Conservation (phyloP, 2,888 invertebrate genomes). For the Plutella xylostella region DNA sequence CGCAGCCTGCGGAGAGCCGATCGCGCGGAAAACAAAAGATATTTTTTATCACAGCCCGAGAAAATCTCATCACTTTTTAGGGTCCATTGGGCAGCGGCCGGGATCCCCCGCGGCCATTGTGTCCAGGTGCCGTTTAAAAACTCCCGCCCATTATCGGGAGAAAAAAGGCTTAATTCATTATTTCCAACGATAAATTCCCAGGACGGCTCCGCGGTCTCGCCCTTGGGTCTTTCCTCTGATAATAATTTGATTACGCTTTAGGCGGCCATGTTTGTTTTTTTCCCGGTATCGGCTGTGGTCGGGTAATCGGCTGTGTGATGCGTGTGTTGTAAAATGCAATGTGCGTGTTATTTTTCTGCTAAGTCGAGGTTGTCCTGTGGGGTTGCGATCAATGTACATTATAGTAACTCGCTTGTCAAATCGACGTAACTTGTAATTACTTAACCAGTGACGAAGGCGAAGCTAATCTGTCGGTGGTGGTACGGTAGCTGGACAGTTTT, state of each 20-base stretch:
- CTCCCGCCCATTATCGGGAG: conserved; percentile 31
- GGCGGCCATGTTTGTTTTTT: conserved; percentile 16
- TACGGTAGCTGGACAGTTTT: too few species aligned
- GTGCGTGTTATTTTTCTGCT: neutral
- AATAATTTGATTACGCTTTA: conserved; percentile 13
- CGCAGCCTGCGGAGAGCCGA: too few species aligned
- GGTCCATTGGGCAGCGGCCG: neutral
- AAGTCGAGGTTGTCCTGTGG: too few species aligned
- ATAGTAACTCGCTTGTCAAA: too few species aligned
- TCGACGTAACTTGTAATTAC: too few species aligned
- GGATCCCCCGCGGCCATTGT: conserved; percentile 6
- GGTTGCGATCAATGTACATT: too few species aligned
- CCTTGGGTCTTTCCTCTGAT: conserved; percentile 29
- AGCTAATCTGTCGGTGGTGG: too few species aligned
- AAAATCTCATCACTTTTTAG: conserved; percentile 2
- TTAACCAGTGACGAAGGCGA: too few species aligned
- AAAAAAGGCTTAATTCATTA: conserved; percentile 40
- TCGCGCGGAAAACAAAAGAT: conserved; percentile 1
- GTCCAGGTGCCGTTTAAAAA: conserved; percentile 24
- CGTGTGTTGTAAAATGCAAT: neutral
- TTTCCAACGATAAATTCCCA: conserved; percentile 44
- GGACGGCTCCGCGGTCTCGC: conserved; percentile 33
- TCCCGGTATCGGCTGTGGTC: too few species aligned
- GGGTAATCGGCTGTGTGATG: neutral
- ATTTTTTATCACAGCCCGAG: conserved; percentile 2